Evolutionary conservation across 2,113 vertebrate species (phyloP), one percentile per base, ranked within the genome.

Genomic region (Chloroceryle aenea): DNA sequence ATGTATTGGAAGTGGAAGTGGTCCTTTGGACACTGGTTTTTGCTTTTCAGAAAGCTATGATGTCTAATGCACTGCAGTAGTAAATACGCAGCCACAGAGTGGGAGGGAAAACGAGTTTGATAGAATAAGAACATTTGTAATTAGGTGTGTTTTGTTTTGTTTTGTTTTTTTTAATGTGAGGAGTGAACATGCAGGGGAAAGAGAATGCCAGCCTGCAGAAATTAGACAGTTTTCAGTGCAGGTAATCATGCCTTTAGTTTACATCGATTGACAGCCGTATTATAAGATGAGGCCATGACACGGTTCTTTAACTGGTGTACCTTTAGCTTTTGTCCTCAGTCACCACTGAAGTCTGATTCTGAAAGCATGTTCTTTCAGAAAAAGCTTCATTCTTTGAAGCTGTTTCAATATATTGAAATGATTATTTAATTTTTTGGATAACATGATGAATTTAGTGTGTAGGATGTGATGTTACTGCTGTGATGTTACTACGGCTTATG

Each of bases 281-380:
- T 73, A 15, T n/a, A 56, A 50, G 48, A 29, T 2, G 45, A 80
- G 86, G 47, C 86, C 83, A 71, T 34, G 55, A 85, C 59, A 66
- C 85, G 42, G 56, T 77, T 86, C 63, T 91, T 77, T 56, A 92
- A 59, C 50, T 72, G 36, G 15, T 36, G 45, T 63, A 80, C 43
- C 63, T 90, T 84, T 69, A 86, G 56, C 82, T 77, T 93, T 83
- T 92, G 38, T 93, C 72, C 85, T 81, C 68, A 83, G 75, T 74
- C 75, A 55, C 77, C 26, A 62, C 69, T 56, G 43, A 66, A 69
- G 58, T 48, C 53, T 87, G 68, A 50, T 61, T 87, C 20, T 66
- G 79, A 90, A 95, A 92, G 29, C 29, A 27, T 0, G 1, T 29
- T 66, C 42, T 81, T 81, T 47, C n/a, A 76, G n/a, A 62, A 85